These are phyloP conservation scores for Smittia sp. DNA, from an alignment of 2,888 invertebrate genomes.

Conservation along the genomic window DNA sequence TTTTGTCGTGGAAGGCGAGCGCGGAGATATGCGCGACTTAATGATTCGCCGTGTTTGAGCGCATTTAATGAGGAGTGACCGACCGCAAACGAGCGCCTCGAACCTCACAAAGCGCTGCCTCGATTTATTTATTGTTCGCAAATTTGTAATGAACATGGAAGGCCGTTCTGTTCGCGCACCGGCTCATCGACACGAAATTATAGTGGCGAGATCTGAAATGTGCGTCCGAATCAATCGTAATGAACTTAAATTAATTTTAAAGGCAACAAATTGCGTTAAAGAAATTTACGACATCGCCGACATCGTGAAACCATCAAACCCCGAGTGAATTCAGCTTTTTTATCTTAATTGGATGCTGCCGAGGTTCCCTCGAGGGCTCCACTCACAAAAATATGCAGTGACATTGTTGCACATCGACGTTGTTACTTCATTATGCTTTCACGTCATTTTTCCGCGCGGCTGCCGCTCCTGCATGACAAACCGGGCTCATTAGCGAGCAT, in stretches of 20 bases:
- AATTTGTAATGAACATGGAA: constrained; percentile 10
- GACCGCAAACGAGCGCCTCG: neutral
- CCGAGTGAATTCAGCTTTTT: constrained; percentile 24
- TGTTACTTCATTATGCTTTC: constrained; percentile 39
- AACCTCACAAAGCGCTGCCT: constrained; percentile 5
- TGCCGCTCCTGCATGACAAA: constrained; percentile 9
- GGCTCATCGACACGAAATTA: neutral
- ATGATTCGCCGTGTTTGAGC: constrained; percentile 1
- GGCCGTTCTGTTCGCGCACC: neutral
- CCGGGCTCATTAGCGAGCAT: constrained; percentile 38
- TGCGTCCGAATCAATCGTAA: neutral
- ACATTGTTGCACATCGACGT: constrained; percentile 35
- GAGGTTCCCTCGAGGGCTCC: neutral
- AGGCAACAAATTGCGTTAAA: constrained; percentile 20
- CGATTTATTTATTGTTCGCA: constrained; percentile 34
- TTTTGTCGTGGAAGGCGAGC: neutral
- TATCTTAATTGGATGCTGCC: constrained; percentile 39
- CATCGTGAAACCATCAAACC: neutral
- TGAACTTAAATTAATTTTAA: constrained; percentile 23
- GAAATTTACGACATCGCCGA: neutral
- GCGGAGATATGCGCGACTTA: neutral
- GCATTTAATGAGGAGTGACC: constrained; percentile 2
- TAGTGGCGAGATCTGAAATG: constrained; percentile 1
- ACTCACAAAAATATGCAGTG: constrained; percentile 1
- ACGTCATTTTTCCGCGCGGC: constrained; percentile 16